Evolutionary conservation across 2,888 invertebrate species (phyloP), one percentile per base, ranked within the genome.

Genomic region (Sthenelais limicola): DNA sequence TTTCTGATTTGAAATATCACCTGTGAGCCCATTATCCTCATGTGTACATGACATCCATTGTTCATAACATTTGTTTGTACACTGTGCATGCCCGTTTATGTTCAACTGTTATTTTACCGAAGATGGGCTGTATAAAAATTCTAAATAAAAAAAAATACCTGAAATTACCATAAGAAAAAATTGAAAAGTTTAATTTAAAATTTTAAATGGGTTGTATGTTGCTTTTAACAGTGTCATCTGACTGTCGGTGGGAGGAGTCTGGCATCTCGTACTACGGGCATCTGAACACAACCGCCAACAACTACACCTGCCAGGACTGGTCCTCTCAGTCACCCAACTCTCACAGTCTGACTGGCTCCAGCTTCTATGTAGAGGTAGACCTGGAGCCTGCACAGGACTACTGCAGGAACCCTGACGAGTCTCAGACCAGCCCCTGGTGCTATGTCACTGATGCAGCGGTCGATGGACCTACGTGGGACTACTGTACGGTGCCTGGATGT

Each of bases 351-450:
- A 18, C 15, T 32, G 28, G 5, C 7, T 18, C 32, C 28, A 3
- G 32, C 28, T 33, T 15, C 32, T 56, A 21, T 33, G 12, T 33
- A 2, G 56, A 56, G 30, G 28, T 21, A 33, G n/a, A 3, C 18
- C 5, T 56, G 3, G 32, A 32, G 5, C 15, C 12, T 1, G 30
- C 32, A n/a, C 18, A 28, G 18, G 21, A 56, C 56, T 56, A 56
- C 56, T 56, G 56, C 56, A 18, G 56, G 2, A 56, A 56, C 56
- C 56, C 56, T 9, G 66, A 24, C 15, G 3, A 15, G 32, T 56
- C 56, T 1, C 56, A n/a, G 30, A 21, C 56, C 33, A 33, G 21
- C 56, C 66, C 66, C 24, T 66, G 66, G 66, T 66, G 66, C n/a
- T 66, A 66, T 24, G 26, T 24, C 24, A 38, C 35, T 21, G 66